A percentile compares a stretch with the other conserved stretches of the same genome.
phyloP scores from a whole-genome alignment of 1,140 invertebrate genomes.

The Nasonia longicornis region DNA sequence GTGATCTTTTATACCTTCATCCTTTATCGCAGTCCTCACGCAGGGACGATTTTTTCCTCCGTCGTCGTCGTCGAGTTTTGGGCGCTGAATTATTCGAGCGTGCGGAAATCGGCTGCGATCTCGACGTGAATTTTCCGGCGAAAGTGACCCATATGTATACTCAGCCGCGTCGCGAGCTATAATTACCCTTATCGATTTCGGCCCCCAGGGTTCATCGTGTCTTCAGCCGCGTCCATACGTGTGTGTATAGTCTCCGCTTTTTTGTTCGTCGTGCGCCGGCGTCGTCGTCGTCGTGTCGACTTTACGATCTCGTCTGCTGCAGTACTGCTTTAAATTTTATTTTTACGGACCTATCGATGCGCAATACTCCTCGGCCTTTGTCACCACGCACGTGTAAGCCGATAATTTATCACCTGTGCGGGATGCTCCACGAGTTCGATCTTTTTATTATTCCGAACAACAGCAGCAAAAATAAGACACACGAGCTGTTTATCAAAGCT shows the following conservation, averaged over 20 bases:
- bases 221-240: not conserved
- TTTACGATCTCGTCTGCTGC: too few relatives aligned
- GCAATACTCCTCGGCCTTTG: not conserved
- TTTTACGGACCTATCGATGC: not conserved
- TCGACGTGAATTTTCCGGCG: not conserved
- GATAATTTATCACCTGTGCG: not conserved
- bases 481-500: not conserved
- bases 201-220: constrained; percentile 27
- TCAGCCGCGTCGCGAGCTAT: constrained; percentile 31
- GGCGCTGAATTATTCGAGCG: not conserved
- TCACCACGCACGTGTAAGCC: not conserved
- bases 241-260: not conserved
- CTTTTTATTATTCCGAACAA: not conserved
- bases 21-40: not conserved
- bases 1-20: not conserved
- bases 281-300: not conserved
- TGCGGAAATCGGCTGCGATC: not conserved
- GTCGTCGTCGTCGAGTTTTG: not conserved
- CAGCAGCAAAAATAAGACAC: too few relatives aligned
- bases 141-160: constrained; percentile 43
- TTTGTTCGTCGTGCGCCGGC: not conserved
- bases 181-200: constrained; percentile 44
- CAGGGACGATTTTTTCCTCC: not conserved
- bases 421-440: not conserved
- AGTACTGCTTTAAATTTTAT: not conserved